Base-by-base conservation (phyloP, 2,797 vertebrate genomes). In the Gobio occitaniae region DNA sequence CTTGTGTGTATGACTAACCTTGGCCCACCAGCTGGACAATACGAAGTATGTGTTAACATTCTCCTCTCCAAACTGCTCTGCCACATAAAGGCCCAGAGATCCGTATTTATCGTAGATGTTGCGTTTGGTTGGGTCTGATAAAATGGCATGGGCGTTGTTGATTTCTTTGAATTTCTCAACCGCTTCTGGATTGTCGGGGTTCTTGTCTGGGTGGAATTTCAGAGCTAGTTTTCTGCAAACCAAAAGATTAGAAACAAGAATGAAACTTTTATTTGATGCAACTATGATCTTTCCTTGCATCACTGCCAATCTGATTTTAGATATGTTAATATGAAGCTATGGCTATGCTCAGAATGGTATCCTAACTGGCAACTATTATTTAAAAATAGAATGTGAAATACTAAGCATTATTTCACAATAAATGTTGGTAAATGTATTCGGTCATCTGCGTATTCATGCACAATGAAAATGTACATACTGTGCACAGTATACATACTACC, bases 1-100 rank as follows among this genome's bases (percentile, higher is more conserved):
- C 29, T 13, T 54, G 52, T 47, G 41, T 16, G 82, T 12, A 41
- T 36, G 82, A 84, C 80, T 93, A 92, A 99, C 98, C 97, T 99
- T 99, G 41, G 98, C 98, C 98, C 98, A 99, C 98, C 98, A 99
- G 92, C 97, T 99, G 93, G 98, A 99, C 21, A 99, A 95, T 83
- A 99, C 98, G 41, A 99, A 99, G 94, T 99, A 99, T 0, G 98
- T 99, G 94, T 99, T 99, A 92, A 99, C 98, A 75, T 99, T 99
- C 92, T 99, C 98, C 90, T 99, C 98, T 52, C 98, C 98, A 5
- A 99, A 99, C 94, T 99, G 98, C 89, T 99, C 98, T 0, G 98
- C 97, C 74, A 99, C 98, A 0, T 98, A 99, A 13, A 99, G 97
- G 2, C 98, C 98, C 91, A 99, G 95, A 0, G 98, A 99, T n/a